Percentiles rank a stretch among this genome's conserved stretches.
These are phyloP conservation scores for Globodera ellingtonae DNA, from an alignment of 1,140 invertebrate genomes.

Conservation along the genomic window DNA sequence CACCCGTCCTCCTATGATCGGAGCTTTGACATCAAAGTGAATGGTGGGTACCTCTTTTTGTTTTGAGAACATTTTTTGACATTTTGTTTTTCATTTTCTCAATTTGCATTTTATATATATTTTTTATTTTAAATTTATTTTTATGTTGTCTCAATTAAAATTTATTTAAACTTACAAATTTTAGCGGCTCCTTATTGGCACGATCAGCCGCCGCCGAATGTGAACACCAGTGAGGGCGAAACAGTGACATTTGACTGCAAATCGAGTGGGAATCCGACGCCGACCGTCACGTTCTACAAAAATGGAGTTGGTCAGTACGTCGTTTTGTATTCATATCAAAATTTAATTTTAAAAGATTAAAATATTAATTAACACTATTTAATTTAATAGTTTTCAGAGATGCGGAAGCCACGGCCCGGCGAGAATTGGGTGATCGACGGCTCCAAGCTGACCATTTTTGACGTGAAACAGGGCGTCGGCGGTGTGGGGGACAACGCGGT, in stretches of 20 bases:
- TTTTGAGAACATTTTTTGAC: not conserved
- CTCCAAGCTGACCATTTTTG: conserved; percentile 79
- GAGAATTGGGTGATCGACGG: conserved; percentile 70
- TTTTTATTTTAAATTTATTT: no score
- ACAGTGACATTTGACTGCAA: conserved; percentile 83
- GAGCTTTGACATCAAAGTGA: conserved; percentile 60
- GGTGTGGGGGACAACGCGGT: conserved; percentile 82
- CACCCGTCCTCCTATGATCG: conserved; percentile 58
- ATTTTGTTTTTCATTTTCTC: not conserved
- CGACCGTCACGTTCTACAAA: conserved; percentile 91
- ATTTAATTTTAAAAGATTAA: not conserved
- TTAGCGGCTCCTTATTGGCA: conserved; percentile 87
- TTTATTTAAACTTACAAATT: conserved; percentile 24
- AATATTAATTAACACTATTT: not conserved
- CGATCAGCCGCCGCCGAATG: conserved; percentile 79
- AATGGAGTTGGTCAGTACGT: conserved; percentile 76
- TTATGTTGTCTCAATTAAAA: not conserved
- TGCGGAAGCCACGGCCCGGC: conserved; percentile 39
- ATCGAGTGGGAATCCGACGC: conserved; percentile 83
- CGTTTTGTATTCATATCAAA: no score
- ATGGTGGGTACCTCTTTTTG: conserved; percentile 43
- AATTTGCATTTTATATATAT: no score
- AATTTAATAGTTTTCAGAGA: conserved; percentile 49
- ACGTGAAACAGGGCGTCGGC: conserved; percentile 75
- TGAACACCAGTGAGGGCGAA: conserved; percentile 89